Base-by-base conservation (phyloP, 2,888 invertebrate species). In the Neuroscelio doddi region DNA sequence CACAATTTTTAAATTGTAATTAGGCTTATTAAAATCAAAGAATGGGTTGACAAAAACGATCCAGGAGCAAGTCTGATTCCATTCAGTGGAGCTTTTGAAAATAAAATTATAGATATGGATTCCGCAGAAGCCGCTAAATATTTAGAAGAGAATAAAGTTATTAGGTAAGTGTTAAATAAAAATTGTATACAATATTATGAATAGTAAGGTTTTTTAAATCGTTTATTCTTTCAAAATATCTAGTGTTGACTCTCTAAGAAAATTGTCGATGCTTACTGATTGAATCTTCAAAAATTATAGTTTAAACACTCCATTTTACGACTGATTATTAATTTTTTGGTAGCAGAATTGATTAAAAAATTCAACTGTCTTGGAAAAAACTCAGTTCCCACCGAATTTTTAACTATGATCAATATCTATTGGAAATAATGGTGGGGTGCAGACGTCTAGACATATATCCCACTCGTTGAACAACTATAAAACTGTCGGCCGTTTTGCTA, bases 11-110 rank as follows among this genome's bases (percentile, higher is more conserved):
- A n/a, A 38, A 36, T 8, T 24, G 14, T 38, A 21, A 29, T 26
- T 80, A 95, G 95, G 96, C 87, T 97, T 79, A 88, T 92, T 44
- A 98, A 98, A 87, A 94, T 99, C 78, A 99, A 99, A 85, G 97
- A 97, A 84, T 99, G 97, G 97, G 94, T 99, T 71, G 98, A 99
- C 85, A 93, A 93, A 81, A 92, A 98, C 81, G 99, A 99, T 83
- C 93, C 97, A 0, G 98, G 98, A 1, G 92, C 97, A 0, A 88
- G 91, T 1, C 90, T 98, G 32, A 97, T 99, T 70, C 98, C 98
- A 0, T 98, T 99, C 87, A 98, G 97, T 12, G 98, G 98, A 0
- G 91, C 88, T 9, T 91, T 97, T 76, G 99, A 99, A 85, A 88
- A 89, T 59, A 93, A 93, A 85, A 83, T 98, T 15, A 79, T 92